A percentile compares a stretch with the other conserved stretches of the same genome.
Evolutionary conservation across 35 echinoderm and acorn worm species (phyloP).

Genomic region (Apostichopus californicus): DNA sequence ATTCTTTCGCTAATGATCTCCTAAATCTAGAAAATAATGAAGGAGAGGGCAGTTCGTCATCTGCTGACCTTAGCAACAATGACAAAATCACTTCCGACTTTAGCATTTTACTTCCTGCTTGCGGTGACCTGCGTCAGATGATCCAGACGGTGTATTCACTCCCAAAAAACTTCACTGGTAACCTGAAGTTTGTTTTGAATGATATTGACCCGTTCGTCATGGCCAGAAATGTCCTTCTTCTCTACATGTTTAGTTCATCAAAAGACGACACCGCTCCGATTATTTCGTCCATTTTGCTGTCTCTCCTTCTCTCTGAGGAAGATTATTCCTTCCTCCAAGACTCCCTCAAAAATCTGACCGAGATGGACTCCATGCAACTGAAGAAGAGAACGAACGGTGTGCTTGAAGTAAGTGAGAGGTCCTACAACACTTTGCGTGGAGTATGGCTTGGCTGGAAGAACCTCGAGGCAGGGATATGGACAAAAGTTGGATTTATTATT

Average conservation of each 20-base stretch:
- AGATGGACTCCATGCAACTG: background rate
- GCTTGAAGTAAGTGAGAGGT: background rate
- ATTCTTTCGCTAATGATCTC: background rate
- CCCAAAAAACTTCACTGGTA: background rate
- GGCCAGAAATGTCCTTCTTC: conserved; percentile 66
- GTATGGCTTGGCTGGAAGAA: conserved; percentile 58
- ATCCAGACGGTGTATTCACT: background rate
- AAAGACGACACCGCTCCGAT: background rate
- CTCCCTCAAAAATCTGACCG: background rate
- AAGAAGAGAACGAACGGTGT: background rate
- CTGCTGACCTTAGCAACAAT: background rate
- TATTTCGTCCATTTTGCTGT: conserved; percentile 4
- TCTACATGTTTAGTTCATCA: conserved; percentile 36
- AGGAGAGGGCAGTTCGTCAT: background rate
- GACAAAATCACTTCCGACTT: background rate
- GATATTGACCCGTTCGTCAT: conserved; percentile 61
- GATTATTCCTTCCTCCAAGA: background rate
- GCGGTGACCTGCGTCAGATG: conserved; percentile 10
- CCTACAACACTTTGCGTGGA: conserved; percentile 1
- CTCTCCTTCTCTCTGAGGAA: background rate
- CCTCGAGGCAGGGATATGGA: background rate
- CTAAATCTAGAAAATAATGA: conserved; percentile 5
- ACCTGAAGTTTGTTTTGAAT: conserved; percentile 29
- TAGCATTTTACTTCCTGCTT: background rate
- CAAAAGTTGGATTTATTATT: background rate